These are phyloP conservation scores for Cyprinodon variegatus DNA, from an alignment of 2,113 vertebrate genomes.

Conservation along the genomic window DNA sequence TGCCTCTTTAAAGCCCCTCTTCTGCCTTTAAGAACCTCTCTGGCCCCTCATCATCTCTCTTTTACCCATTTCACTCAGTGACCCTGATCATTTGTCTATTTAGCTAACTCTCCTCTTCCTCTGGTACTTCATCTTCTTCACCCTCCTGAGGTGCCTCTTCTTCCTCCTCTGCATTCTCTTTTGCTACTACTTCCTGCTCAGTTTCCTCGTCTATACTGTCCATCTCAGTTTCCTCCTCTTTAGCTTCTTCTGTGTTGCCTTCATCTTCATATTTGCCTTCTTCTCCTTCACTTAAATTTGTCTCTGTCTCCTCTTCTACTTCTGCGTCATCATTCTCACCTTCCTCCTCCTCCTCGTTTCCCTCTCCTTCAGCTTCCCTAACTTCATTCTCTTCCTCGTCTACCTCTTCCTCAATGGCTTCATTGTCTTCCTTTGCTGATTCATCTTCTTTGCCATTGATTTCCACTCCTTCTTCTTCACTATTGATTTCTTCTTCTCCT, in stretches of 20 bases:
- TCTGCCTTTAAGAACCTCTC: background rate
- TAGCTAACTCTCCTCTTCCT: slow-evolving; percentile 50
- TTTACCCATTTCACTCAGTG: slow-evolving; percentile 11
- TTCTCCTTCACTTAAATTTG: background rate
- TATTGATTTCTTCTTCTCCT: background rate
- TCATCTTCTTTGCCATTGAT: background rate
- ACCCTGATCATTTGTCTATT: slow-evolving; percentile 3
- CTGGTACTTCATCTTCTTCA: slow-evolving; percentile 5
- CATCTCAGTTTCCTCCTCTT: slow-evolving; percentile 5
- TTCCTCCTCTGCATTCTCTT: background rate
- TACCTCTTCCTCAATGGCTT: background rate
- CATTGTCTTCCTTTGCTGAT: background rate
- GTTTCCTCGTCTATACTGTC: slow-evolving; percentile 7
- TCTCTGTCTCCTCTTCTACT: slow-evolving; percentile 1
- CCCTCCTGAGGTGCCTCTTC: background rate
- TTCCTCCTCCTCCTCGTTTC: background rate
- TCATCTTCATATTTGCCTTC: background rate
- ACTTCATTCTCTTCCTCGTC: background rate
- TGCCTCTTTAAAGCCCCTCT: background rate
- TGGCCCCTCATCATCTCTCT: background rate
- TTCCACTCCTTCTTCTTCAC: background rate
- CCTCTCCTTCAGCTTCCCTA: background rate
- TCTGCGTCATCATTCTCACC: background rate
- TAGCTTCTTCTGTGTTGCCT: background rate
- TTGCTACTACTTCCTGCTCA: background rate